phyloP scores from a whole-genome alignment of 2,888 invertebrate species.

The Gnatocerus cornutus region DNA sequence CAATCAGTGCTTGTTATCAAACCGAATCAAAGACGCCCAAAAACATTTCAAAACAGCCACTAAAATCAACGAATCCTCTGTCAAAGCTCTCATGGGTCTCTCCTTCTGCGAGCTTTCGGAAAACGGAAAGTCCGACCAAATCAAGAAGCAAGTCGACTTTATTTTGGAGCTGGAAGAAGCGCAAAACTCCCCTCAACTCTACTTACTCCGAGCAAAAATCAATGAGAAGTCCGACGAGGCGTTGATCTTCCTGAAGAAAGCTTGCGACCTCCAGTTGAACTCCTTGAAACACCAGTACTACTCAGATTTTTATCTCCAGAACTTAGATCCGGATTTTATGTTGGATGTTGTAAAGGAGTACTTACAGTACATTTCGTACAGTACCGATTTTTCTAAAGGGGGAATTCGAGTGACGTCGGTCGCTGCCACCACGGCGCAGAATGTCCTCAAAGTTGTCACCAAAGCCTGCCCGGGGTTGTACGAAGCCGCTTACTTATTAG shows the following conservation, averaged over 20 bases:
- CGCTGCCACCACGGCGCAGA: constrained; percentile 67
- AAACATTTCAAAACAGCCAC: constrained; percentile 87
- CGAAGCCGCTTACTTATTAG: constrained; percentile 79
- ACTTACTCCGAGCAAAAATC: constrained; percentile 81
- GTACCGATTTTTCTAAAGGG: constrained; percentile 40
- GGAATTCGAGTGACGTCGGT: constrained; percentile 15
- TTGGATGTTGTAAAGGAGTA: constrained; percentile 85
- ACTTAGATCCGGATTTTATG: constrained; percentile 90
- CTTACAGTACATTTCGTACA: constrained; percentile 79
- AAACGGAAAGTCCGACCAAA: constrained; percentile 81
- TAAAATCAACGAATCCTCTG: constrained; percentile 88
- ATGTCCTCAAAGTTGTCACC: constrained; percentile 81
- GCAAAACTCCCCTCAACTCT: constrained; percentile 77
- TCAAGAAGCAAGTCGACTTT: constrained; percentile 90
- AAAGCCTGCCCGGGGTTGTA: constrained; percentile 89
- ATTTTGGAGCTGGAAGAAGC: constrained; percentile 86
- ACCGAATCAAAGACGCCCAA: constrained; percentile 85
- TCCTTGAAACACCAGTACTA: constrained; percentile 76
- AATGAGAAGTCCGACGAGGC: constrained; percentile 74
- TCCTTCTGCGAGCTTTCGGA: constrained; percentile 88
- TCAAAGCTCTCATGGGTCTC: constrained; percentile 85
- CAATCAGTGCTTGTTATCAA: constrained; percentile 83
- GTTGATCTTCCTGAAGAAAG: constrained; percentile 76
- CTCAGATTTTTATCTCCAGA: constrained; percentile 82
- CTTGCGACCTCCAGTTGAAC: constrained; percentile 74